Evolutionary conservation across 2,113 vertebrate species (phyloP), one percentile per base, ranked within the genome.

Genomic region (Daphoenositta chrysoptera): DNA sequence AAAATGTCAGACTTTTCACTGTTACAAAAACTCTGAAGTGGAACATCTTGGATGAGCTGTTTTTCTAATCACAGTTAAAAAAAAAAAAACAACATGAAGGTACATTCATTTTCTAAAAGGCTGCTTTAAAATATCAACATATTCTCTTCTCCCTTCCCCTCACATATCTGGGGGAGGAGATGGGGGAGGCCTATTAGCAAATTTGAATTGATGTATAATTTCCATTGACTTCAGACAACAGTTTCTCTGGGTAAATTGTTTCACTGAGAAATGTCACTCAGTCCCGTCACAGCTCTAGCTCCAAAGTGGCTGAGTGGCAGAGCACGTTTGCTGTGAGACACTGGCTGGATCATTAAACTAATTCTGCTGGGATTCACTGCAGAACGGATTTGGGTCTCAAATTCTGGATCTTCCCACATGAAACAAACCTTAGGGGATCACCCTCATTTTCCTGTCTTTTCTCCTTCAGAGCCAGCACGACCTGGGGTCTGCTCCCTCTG

Each of bases 191-290:
- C 87, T 94, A 93, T 94, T 95, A 94, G 44, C 56, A 87, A 95
- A 95, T 94, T 92, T 81, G 56, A 93, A 90, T 90, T 92, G 93
- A 89, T 90, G 51, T 83, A 66, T 90, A 73, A 95, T 96, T 95
- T 86, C 94, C 91, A 92, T 51, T 75, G 68, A 80, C 92, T 94
- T 69, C 76, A 94, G 95, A 93, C 79, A 92, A 90, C 93, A 93
- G 45, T 81, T 96, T 92, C 91, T 86, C 80, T 58, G 47, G 39
- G 83, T 94, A 96, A 97, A 90, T 86, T 92, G 89, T 96, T 96
- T 94, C 94, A 33, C 90, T 97, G 85, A 69, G 94, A 72, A 92
- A 56, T 93, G 92, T 96, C 95, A 96, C 86, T 96, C 89, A 86
- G 60, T 39, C 72, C 60, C 54, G 10, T 70, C 88, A 85, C 78